Base-by-base conservation (phyloP, 2,113 vertebrate species). In the Lynx canadensis region DNA sequence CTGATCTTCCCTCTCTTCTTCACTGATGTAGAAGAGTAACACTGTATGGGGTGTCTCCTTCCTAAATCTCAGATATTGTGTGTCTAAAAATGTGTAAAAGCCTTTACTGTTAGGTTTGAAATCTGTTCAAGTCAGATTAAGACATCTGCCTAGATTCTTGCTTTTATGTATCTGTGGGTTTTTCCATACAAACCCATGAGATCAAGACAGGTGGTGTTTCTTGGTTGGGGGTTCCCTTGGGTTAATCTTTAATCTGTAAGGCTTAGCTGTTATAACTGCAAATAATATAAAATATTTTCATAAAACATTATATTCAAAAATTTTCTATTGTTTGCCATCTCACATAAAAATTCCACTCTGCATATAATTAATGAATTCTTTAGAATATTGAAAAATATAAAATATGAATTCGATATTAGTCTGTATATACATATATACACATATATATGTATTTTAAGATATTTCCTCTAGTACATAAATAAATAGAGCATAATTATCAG, bases 271-370 rank as follows among this genome's bases (percentile, higher is more conserved):
- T 60, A 55, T 33, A 63, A 97, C 45, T 38, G 8, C 19, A 78
- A 96, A 91, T 5, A 69, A 80, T 73, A 85, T 74, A 21, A 23
- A 81, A 23, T 36, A 55, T 82, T 79, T 92, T 83, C 73, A 45
- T 33, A 48, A 83, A 87, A 25, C 52, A 76, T 95, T 94, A 87
- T 82, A 87, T 45, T 81, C 7, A 81, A 79, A 96, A 92, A 60
- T 57, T 57, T 79, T 60, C 9, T 73, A 19, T 80, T 48, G 8
- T 73, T 80, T 29, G 5, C 2, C 9, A 65, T 92, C 0, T 0
- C 45, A 88, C 55, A 91, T 15, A 60, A 63, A n/a, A 29, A 45
- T 84, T 83, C 11, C 4, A 45, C 27, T 52, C 7, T 41, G 18
- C 8, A 48, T 3, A 25, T 45, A 94, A 63, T 84, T 82, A 90